Evolutionary conservation across 2,113 vertebrate genomes (phyloP), one percentile per base, ranked within the genome.

Genomic region (Microtus ochrogaster): DNA sequence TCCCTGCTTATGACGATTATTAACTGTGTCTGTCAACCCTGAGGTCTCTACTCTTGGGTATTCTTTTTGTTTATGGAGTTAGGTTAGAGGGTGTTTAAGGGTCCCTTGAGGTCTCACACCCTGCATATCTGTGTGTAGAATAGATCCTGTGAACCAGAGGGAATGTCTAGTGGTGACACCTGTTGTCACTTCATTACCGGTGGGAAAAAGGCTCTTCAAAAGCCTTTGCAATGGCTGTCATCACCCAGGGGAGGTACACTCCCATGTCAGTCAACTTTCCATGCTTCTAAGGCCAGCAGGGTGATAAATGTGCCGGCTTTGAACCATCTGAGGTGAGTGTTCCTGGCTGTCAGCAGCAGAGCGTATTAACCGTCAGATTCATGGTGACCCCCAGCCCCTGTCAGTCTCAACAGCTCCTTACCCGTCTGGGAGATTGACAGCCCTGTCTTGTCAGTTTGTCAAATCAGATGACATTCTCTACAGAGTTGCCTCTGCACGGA

Each of bases 331-430:
- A 96, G 96, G 95, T 95, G 58, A 28, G 28, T 44, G 87, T 97
- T 79, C 90, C 85, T 93, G 96, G 96, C 97, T 98, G 97, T 98
- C 98, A 98, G 28, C 91, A 0, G 33, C 88, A 10, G 55, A 94
- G 72, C 76, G 4, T 72, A 3, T 92, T 94, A 86, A 95, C 86
- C 92, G 94, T 92, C 94, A 86, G 94, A 97, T 98, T 95, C 36
- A 26, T 83, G 72, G 96, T 97, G 97, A 98, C 97, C 97, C 92
- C 96, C 96, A 83, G 96, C 96, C 97, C 96, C 79, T 98, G 97
- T 94, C 98, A 97, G 96, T 98, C 97, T 88, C 22, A 13, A 81
- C 17, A 91, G 94, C 84, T 97, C 94, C 95, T 95, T 96, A 63
- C 92, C 96, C 94, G 5, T 97, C 90, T 96, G 90, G 95, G 97